Percentiles rank a stretch among this genome's conserved stretches.
These are phyloP conservation scores for Nemurella pictetii DNA, from an alignment of 2,888 invertebrate species.

Conservation along the genomic window DNA sequence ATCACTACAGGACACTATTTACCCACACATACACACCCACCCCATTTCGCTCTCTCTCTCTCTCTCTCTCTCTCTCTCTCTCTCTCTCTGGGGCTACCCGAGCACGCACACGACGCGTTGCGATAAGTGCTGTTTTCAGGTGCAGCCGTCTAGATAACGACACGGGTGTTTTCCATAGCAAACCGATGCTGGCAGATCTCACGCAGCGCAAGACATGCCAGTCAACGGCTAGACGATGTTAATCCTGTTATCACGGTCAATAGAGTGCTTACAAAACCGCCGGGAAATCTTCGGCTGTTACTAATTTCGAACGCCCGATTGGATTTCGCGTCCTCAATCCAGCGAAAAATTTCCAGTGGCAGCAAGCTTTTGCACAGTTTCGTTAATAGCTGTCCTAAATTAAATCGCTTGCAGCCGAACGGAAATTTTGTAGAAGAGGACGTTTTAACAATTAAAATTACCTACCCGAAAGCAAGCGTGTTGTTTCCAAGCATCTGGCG, in stretches of 20 bases:
- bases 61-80: too few species aligned
- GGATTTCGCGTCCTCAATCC: not conserved
- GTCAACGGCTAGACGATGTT: not conserved
- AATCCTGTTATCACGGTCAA: not conserved
- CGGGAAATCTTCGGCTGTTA: not conserved
- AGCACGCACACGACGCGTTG: not conserved
- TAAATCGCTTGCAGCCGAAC: not conserved
- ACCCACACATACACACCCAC: not conserved
- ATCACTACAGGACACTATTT: slow-evolving; percentile 18
- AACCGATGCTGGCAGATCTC: not conserved
- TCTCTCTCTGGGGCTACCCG: too few species aligned
- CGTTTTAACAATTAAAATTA: not conserved
- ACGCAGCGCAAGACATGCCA: not conserved
- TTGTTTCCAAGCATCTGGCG: not conserved
- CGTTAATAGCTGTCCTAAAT: not conserved
- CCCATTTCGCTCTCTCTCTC: too few species aligned
- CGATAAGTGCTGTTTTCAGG: slow-evolving; percentile 23
- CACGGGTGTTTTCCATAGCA: slow-evolving; percentile 21
- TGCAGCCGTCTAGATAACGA: slow-evolving; percentile 21
- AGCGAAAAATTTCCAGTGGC: not conserved
- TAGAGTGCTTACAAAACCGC: not conserved
- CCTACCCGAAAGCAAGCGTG: not conserved
- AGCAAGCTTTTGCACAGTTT: not conserved
- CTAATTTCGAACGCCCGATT: slow-evolving; percentile 2
- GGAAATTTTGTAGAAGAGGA: not conserved